Evolutionary conservation across 2,888 invertebrate genomes (phyloP).

Genomic region (Ypsolopha scabrella): DNA sequence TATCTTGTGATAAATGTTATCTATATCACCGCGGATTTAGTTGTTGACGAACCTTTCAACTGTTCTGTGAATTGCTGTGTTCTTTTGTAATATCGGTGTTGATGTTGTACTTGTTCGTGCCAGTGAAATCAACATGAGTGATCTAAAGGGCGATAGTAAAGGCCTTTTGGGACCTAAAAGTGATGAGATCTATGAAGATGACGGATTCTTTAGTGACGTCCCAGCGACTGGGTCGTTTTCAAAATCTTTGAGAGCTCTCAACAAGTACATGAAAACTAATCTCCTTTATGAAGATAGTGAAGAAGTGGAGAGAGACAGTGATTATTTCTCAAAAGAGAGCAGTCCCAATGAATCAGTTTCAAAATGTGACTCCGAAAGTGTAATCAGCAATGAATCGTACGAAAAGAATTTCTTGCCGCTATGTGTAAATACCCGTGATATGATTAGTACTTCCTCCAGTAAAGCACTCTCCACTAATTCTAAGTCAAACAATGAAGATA

Average conservation of each 20-base stretch:
- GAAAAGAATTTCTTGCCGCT: conserved; percentile 9
- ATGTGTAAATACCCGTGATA: background rate
- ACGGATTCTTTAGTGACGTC: conserved; percentile 51
- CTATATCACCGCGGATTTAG: conserved; percentile 31
- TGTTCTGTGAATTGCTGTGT: conserved; percentile 24
- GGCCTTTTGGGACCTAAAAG: background rate
- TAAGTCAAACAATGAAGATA: background rate
- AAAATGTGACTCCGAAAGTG: conserved; percentile 49
- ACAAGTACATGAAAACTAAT: conserved; percentile 56
- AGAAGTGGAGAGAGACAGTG: conserved; percentile 31
- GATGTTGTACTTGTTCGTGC: background rate
- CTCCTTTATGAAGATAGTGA: conserved; percentile 39
- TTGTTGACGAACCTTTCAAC: conserved; percentile 25
- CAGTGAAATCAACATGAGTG: background rate
- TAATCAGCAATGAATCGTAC: conserved; percentile 33
- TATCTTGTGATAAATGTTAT: conserved; percentile 18
- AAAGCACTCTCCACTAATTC: background rate
- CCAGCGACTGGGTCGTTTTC: conserved; percentile 45
- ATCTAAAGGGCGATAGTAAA: background rate
- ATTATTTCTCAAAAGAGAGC: conserved; percentile 56
- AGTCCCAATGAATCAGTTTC: conserved; percentile 47
- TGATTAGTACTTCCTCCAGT: background rate
- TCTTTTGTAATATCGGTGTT: background rate
- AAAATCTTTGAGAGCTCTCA: conserved; percentile 50
- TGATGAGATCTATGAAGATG: conserved; percentile 25